phyloP scores from a whole-genome alignment of 1,140 invertebrate genomes.

The Drosophila kohkoa region DNA sequence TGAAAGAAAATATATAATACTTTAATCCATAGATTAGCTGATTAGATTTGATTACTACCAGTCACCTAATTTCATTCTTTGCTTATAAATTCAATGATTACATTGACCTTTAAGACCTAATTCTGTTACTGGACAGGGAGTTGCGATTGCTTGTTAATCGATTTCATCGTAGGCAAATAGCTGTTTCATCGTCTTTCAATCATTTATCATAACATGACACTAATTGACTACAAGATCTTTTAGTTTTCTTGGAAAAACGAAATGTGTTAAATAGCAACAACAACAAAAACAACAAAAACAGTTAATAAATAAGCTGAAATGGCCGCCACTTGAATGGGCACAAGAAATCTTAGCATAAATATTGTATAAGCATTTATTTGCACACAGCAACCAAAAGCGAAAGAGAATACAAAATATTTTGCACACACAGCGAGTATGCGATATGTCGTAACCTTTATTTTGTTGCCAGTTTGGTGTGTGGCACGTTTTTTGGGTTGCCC shows the following conservation, averaged over 20 bases:
- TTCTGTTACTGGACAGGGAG: neutral
- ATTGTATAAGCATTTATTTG: slow-evolving; percentile 35
- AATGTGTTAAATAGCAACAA: slow-evolving; percentile 26
- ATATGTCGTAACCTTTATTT: slow-evolving; percentile 46
- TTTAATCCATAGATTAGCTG: neutral
- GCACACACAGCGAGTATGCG: slow-evolving; percentile 10
- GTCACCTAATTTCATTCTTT: no score
- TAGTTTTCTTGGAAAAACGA: slow-evolving; percentile 11
- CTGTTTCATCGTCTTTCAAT: neutral
- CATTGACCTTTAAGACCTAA: no score
- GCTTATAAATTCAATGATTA: no score
- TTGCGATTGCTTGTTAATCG: neutral
- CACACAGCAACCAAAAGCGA: neutral
- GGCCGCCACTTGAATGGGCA: slow-evolving; percentile 6
- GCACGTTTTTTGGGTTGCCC: slow-evolving; percentile 46
- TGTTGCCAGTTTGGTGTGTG: slow-evolving; percentile 26
- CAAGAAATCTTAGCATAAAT: slow-evolving; percentile 30
- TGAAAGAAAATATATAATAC: neutral
- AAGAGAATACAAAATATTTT: slow-evolving; percentile 15
- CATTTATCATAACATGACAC: slow-evolving; percentile 30
- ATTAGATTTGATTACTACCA: no score
- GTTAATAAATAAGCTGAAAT: neutral
- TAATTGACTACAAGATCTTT: slow-evolving; percentile 22
- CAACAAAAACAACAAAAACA: neutral
- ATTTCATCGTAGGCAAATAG: neutral